These are phyloP conservation scores for Drosophila pachea DNA, from an alignment of 1,140 invertebrate species.

Conservation along the genomic window DNA sequence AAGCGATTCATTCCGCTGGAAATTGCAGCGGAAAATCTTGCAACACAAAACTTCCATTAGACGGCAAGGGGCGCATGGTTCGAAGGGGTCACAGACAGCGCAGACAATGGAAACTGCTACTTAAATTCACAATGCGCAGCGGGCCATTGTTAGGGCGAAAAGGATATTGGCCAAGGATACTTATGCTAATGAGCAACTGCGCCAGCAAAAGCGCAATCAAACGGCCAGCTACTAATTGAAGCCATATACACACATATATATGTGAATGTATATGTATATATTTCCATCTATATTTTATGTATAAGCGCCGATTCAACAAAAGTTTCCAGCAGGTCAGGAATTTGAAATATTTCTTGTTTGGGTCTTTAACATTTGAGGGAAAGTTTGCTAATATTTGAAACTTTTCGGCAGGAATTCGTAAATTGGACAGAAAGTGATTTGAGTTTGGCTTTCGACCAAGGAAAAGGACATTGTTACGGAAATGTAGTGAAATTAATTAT, in stretches of 20 bases:
- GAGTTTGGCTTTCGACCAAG: not conserved
- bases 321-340: slow-evolving; percentile 5
- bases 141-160: slow-evolving; percentile 7
- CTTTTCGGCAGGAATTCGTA: slow-evolving; percentile 9
- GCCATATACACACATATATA: not conserved
- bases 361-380: not conserved
- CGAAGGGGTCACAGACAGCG: not conserved
- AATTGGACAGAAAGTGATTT: not conserved
- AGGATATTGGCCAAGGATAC: slow-evolving; percentile 41
- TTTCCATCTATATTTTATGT: not conserved
- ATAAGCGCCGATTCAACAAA: slow-evolving; percentile 4
- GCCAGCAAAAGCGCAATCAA: not conserved
- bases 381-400: slow-evolving; percentile 1
- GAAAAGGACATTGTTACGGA: too few species aligned
- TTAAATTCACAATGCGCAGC: slow-evolving; percentile 39
- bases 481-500: too few species aligned
- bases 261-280: not conserved
- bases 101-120: slow-evolving; percentile 21
- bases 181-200: slow-evolving; percentile 43
- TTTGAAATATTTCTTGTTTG: slow-evolving; percentile 1
- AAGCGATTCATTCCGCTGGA: slow-evolving; percentile 72
- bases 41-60: slow-evolving; percentile 70
- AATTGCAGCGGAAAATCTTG: slow-evolving; percentile 68
- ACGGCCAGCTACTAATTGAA: slow-evolving; percentile 13
- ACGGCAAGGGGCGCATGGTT: slow-evolving; percentile 4